A percentile compares a stretch with the other conserved stretches of the same genome.
Evolutionary conservation across 2,888 invertebrate genomes (phyloP).

Genomic region (Sclerodermus sp.): DNA sequence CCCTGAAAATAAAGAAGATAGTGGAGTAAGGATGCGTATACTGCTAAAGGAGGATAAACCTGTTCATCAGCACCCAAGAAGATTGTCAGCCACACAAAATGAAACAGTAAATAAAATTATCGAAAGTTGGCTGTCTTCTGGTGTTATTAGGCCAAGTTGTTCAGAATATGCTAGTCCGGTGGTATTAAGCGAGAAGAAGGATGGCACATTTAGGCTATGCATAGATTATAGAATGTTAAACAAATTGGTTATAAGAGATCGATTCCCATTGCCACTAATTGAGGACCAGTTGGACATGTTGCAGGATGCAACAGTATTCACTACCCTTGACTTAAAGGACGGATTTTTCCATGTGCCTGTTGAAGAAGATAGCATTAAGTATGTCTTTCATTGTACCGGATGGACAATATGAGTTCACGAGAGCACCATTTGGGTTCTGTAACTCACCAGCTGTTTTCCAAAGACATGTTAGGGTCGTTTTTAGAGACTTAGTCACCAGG

Average conservation of each 20-base stretch:
- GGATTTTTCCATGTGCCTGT: conserved; percentile 25
- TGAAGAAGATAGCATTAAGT: conserved; percentile 15
- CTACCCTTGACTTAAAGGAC: conserved; percentile 17
- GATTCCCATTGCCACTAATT: conserved; percentile 20
- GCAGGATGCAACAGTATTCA: conserved; percentile 16
- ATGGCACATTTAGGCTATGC: conserved; percentile 3
- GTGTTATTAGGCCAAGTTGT: background rate
- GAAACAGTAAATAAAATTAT: conserved; percentile 14
- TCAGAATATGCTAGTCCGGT: conserved; percentile 8
- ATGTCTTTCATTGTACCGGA: conserved; percentile 17
- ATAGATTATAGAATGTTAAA: conserved; percentile 35
- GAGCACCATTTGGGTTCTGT: conserved; percentile 22
- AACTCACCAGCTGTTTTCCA: conserved; percentile 21
- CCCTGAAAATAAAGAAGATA: conserved; percentile 14
- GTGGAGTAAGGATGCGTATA: conserved; percentile 22
- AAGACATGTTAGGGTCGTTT: conserved; percentile 16
- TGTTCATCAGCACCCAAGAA: conserved; percentile 11
- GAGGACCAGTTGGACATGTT: conserved; percentile 20
- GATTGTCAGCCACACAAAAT: conserved; percentile 10
- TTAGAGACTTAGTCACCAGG: conserved; percentile 12
- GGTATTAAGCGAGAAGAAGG: conserved; percentile 8
- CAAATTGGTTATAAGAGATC: too few relatives aligned
- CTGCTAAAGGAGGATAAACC: conserved; percentile 19
- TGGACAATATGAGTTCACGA: conserved; percentile 18
- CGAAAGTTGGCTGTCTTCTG: background rate